Evolutionary conservation across 2,113 vertebrate genomes (phyloP), one percentile per base, ranked within the genome.

Genomic region (Pachyramphus minor): DNA sequence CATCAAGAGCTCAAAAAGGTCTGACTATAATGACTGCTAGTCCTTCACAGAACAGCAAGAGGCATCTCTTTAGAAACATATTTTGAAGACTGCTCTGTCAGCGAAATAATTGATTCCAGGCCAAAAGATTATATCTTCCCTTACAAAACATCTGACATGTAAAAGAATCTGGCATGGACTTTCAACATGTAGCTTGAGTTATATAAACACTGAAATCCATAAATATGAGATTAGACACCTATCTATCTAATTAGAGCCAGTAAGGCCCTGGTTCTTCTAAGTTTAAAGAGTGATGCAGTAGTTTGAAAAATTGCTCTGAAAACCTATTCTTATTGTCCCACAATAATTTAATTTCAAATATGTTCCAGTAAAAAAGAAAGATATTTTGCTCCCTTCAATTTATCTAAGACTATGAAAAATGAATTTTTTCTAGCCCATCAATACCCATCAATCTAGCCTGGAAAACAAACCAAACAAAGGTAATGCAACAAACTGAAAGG

Each of bases 351-450:
- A 31, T 89, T 95, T 84, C 80, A 92, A 42, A 64, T 71, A 74
- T 27, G 20, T 69, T 82, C 55, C 72, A 84, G 53, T 33, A 63
- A 47, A 47, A 62, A 41, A 93, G 45, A 71, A 35, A 80, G 24
- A 81, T 74, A 20, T 47, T 79, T 87, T 84, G 4, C 14, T 22
- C 33, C 22, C 11, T 67, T 44, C 52, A 92, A 94, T 68, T 93
- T 88, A 84, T 84, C 55, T 42, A 68, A 63, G 55, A 83, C 81
- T 81, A 77, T 67, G 45, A 86, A 90, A 94, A 93, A 83, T 45
- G 9, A 76, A 87, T 59, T 85, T 23, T 33, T 94, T 92, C 56
- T 86, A 86, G 44, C 19, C 52, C 42, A 75, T 85, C 50, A 93
- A 30, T 86, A n/a, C n/a, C 55, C 56, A 60, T 74, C n/a, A n/a